Evolutionary conservation across 2,888 invertebrate species (phyloP).

Genomic region (Stratiomys singularior): DNA sequence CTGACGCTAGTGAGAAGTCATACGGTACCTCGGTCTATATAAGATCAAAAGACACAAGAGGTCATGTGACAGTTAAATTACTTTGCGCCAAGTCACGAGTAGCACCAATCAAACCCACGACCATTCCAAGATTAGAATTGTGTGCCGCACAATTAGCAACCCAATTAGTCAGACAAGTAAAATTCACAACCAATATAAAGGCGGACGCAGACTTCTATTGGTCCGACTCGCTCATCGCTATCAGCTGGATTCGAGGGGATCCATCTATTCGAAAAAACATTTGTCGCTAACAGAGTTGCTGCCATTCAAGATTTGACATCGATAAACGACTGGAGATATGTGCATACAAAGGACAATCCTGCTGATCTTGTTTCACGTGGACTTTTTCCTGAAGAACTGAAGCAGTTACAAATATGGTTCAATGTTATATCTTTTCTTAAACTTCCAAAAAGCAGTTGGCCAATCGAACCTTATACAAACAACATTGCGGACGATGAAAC

Average conservation of each 20-base stretch:
- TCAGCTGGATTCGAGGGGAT: constrained; percentile 8
- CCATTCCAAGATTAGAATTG: constrained; percentile 54
- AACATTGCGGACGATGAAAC: background rate
- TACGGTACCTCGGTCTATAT: constrained; percentile 12
- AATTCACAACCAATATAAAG: background rate
- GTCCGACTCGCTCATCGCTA: constrained; percentile 4
- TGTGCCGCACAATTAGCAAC: constrained; percentile 46
- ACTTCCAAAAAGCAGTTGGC: background rate
- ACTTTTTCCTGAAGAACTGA: background rate
- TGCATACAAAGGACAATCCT: constrained; percentile 19
- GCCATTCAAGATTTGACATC: constrained; percentile 47
- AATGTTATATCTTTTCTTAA: background rate
- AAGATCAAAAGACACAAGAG: background rate
- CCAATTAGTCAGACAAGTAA: background rate
- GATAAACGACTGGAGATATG: constrained; percentile 47
- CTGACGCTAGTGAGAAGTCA: constrained; percentile 18
- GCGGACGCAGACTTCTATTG: background rate
- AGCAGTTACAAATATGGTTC: background rate
- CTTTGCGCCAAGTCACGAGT: constrained; percentile 46
- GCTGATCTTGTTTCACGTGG: constrained; percentile 16
- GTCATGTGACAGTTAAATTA: background rate
- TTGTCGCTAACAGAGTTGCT: constrained; percentile 28
- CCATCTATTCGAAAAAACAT: constrained; percentile 25
- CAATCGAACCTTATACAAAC: background rate
- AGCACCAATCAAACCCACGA: constrained; percentile 49